Evolutionary conservation across 2,888 invertebrate genomes (phyloP).

Genomic region (Diarsia rubi): DNA sequence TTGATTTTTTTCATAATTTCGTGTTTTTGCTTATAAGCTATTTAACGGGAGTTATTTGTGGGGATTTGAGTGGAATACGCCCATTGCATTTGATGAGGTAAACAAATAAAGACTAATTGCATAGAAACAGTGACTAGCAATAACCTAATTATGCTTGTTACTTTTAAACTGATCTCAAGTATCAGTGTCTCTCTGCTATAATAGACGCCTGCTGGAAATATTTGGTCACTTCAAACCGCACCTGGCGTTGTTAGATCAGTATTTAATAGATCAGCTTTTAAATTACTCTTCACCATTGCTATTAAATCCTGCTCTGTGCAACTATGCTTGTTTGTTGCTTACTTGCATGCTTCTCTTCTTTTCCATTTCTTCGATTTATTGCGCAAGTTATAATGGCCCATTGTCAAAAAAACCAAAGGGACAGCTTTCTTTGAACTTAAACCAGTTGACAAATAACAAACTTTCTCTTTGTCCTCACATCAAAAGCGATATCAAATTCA

Average conservation of each 20-base stretch:
- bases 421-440: slow-evolving; percentile 21
- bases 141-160: neutral
- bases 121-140: neutral
- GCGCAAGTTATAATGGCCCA: neutral
- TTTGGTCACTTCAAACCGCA: neutral
- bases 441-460: slow-evolving; percentile 10
- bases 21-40: slow-evolving; percentile 53
- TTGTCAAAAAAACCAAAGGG: neutral
- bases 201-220: neutral
- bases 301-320: neutral
- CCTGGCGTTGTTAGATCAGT: neutral
- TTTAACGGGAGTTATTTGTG: slow-evolving; percentile 44
- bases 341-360: neutral
- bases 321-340: neutral
- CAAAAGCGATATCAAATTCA: slow-evolving; percentile 42
- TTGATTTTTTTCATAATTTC: slow-evolving; percentile 49
- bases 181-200: neutral
- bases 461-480: slow-evolving; percentile 25
- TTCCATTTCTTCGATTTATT: neutral
- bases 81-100: slow-evolving; percentile 10
- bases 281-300: neutral
- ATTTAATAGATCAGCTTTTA: neutral
- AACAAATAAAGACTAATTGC: slow-evolving; percentile 25
- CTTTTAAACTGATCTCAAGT: neutral
- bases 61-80: slow-evolving; percentile 11